These are phyloP conservation scores for Aviceda subcristata DNA, from an alignment of 2,113 vertebrate species.

Conservation along the genomic window DNA sequence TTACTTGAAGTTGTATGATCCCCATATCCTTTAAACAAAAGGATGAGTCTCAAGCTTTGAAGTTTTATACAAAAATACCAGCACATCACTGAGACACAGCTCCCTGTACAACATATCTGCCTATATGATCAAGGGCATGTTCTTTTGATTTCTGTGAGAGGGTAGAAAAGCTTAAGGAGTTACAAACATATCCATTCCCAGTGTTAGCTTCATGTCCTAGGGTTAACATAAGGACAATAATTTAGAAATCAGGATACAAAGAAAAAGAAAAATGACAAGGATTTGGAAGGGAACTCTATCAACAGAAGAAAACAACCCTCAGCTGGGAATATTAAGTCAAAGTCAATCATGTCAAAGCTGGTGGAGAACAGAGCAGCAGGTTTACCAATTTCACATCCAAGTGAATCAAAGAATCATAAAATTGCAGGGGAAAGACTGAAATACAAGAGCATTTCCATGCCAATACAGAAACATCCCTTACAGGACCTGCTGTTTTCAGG, in stretches of 20 bases:
- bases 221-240: conserved; percentile 13
- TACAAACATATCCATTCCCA: background rate
- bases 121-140: background rate
- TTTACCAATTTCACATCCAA: conserved; percentile 41
- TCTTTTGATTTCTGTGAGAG: background rate
- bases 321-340: conserved; percentile 44
- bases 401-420: background rate
- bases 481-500: background rate
- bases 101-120: background rate
- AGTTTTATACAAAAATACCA: background rate
- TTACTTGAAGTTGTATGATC: background rate
- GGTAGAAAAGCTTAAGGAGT: background rate
- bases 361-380: background rate
- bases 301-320: conserved; percentile 34
- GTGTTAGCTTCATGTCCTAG: background rate
- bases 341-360: conserved; percentile 42
- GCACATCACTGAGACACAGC: background rate
- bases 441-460: background rate
- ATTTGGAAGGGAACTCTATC: background rate
- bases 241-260: conserved; percentile 39
- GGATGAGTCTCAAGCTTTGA: background rate
- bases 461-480: background rate
- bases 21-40: background rate
- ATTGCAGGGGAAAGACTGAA: background rate
- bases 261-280: conserved; percentile 22